Conservation (phyloP, 2,888 invertebrate species). For the Synanthedon vespiformis region DNA sequence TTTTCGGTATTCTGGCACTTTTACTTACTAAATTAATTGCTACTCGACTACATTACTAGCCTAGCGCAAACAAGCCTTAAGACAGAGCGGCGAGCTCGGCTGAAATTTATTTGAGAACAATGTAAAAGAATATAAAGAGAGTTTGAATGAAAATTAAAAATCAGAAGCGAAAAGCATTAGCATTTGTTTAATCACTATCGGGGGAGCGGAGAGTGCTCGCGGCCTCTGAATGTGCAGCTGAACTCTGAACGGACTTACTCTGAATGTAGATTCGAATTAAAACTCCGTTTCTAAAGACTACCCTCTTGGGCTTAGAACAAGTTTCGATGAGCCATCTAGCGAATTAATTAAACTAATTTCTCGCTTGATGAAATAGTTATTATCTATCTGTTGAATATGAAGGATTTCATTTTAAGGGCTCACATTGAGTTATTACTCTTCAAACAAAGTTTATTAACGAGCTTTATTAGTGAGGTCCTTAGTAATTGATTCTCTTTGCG, state of each 20-base stretch:
- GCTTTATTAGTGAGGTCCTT: not conserved
- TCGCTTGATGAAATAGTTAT: conserved; percentile 18
- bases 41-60: too few species aligned
- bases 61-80: not conserved
- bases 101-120: not conserved
- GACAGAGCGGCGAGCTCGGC: not conserved
- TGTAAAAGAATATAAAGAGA: conserved; percentile 4
- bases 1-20: too few species aligned
- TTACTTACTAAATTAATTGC: too few species aligned
- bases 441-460: conserved; percentile 2
- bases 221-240: conserved; percentile 43
- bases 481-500: not conserved
- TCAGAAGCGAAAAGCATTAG: conserved; percentile 33
- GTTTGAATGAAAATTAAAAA: conserved; percentile 28
- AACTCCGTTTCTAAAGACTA: conserved; percentile 46
- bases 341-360: conserved; percentile 45
- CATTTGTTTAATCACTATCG: conserved; percentile 50
- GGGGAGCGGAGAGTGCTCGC: conserved; percentile 31
- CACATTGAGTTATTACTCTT: conserved; percentile 14
- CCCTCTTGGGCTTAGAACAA: conserved; percentile 32
- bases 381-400: conserved; percentile 10
- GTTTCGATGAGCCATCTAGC: conserved; percentile 29
- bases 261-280: conserved; percentile 53
- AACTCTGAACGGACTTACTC: conserved; percentile 25
- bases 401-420: conserved; percentile 11